These are phyloP conservation scores for Calidris pugnax DNA, from an alignment of 2,113 vertebrate genomes.

Conservation along the genomic window DNA sequence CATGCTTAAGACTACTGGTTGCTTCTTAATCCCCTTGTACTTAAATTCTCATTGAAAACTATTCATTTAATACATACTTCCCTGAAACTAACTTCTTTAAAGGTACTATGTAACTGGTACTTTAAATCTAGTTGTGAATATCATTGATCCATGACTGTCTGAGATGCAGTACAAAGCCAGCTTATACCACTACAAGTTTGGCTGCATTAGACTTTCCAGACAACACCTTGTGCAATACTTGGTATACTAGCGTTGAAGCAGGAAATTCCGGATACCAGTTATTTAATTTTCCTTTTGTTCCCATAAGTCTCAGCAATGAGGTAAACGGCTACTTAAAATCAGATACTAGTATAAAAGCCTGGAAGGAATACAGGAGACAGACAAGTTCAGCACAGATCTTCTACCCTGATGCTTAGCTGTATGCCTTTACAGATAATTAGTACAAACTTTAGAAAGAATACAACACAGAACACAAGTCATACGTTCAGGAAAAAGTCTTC, in stretches of 20 bases:
- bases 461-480: background rate
- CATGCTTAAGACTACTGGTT: background rate
- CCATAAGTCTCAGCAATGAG: background rate
- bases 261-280: background rate
- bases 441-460: background rate
- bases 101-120: background rate
- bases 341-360: background rate
- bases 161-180: background rate
- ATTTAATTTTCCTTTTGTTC: background rate
- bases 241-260: background rate
- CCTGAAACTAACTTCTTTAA: background rate
- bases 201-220: background rate
- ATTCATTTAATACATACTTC: background rate
- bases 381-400: background rate
- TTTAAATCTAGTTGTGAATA: background rate
- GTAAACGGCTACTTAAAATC: background rate
- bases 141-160: background rate
- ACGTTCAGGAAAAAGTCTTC: background rate
- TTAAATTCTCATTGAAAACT: background rate
- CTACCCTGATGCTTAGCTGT: background rate
- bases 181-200: background rate
- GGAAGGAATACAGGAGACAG: background rate
- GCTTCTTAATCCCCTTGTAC: background rate
- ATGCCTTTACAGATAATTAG: background rate
- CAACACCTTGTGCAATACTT: background rate